Base-by-base conservation (phyloP, 2,113 vertebrate species). In the Boulengeromyrus knoepffleri region DNA sequence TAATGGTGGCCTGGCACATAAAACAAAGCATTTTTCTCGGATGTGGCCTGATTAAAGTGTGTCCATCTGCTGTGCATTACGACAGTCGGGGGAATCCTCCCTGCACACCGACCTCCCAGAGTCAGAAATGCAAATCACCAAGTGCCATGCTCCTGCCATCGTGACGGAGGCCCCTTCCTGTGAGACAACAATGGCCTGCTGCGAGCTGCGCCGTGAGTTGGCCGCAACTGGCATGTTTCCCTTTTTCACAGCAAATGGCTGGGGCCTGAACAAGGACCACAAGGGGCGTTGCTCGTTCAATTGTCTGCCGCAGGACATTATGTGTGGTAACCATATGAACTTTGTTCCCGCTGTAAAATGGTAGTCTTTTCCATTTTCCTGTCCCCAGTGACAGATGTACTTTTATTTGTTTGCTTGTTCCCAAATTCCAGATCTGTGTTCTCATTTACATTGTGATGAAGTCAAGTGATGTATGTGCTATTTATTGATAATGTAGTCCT, bases 161-260 rank as follows among this genome's bases (percentile, higher is more conserved):
- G 93, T 92, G 94, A 95, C 96, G 96, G 95, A 53, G 31, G 52
- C 92, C 92, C 92, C 97, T 96, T 95, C 96, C 97, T 97, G 97
- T 93, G 97, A 95, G 94, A 91, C 93, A 96, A 97, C 97, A 98
- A 98, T 96, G 94, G 92, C 93, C 94, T 91, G 92, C 94, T 95
- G 96, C 93, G 95, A 94, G 94, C 95, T 91, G 85, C 90, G 87
- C 24, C 89, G 96, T 93, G 95, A 94, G 94, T 95, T 91, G 85
- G 86, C 27, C 89, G 93, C 50, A 93, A 93, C 93, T 94, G 93
- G 92, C 92, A 93, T 94, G 93, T 94, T 96, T 94, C 94, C 94
- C 96, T 97, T 96, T 97, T 95, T 97, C 94, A 95, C 93, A 94
- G 95, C 97, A 97, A 97, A 98, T 97, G 97, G 95, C 96, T 96